Base-by-base conservation (phyloP, 2,888 invertebrate species). In the Buathra laborator region DNA sequence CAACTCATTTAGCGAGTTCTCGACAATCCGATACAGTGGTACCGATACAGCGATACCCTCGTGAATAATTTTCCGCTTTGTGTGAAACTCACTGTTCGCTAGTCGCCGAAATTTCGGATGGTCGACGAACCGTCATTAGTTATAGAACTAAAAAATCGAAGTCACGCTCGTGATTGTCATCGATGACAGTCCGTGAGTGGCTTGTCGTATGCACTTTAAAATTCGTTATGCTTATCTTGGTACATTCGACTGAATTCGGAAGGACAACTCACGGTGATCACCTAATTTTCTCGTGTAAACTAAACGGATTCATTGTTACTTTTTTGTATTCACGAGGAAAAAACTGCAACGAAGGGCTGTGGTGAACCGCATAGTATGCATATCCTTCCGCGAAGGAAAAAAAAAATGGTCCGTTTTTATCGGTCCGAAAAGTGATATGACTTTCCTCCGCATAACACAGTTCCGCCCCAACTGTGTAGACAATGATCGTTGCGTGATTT, bases 111-210 rank as follows among this genome's bases (percentile, higher is more conserved):
- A 14, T 29, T 51, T 9, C 16, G 37, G 14, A 68, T 72, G 66
- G n/a, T 59, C 62, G 44, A 59, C 77, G 67, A 24, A 16, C 37
- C 16, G 43, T 24, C 29, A 70, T 70, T 32, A 78, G 16, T 24
- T 24, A 24, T 24, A 53, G 2, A 19, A 75, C 66, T 44, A 6
- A 37, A 70, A 46, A 71, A 16, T 51, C 64, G 68, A 71, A 74
- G 70, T 81, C 70, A 79, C 56, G 74, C 68, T 29, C 44, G 53
- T 43, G 12, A 10, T n/a, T 70, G 43, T 29, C 4, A 14, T 12
- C 14, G 32, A 16, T 7, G 4, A 67, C 56, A 24, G 24, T 10
- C 3, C 1, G 4, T 3, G 0, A 56, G 19, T 24, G 19, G 3
- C 19, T 53, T 53, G 19, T 56, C 56, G 14, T 48, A 12, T 48